phyloP scores from a whole-genome alignment of 2,888 invertebrate genomes.

The Clostera curtula region DNA sequence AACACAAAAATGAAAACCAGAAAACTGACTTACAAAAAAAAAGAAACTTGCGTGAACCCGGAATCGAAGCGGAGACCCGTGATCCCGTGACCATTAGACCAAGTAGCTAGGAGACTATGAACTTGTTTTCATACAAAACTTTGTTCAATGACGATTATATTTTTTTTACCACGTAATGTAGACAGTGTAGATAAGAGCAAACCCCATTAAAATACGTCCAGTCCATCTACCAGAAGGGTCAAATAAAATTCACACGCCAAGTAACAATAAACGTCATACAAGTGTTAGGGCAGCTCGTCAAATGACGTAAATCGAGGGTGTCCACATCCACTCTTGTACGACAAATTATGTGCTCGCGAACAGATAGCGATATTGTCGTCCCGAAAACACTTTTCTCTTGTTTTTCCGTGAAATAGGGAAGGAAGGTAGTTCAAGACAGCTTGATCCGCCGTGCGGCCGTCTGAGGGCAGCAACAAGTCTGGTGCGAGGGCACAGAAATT shows the following conservation, averaged over 20 bases:
- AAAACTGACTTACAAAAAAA: too few species aligned
- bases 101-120: too few species aligned
- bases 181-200: too few species aligned
- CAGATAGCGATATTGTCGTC: slow-evolving; percentile 58
- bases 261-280: slow-evolving; percentile 8
- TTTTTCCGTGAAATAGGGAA: slow-evolving; percentile 54
- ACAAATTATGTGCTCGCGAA: slow-evolving; percentile 59
- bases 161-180: too few species aligned
- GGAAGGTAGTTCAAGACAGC: slow-evolving; percentile 63
- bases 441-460: slow-evolving; percentile 56
- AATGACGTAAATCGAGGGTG: slow-evolving; percentile 33
- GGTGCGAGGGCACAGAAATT: slow-evolving; percentile 33
- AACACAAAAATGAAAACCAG: too few species aligned
- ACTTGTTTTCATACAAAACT: too few species aligned
- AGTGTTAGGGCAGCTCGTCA: slow-evolving; percentile 26
- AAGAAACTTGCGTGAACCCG: too few species aligned
- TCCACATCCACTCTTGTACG: slow-evolving; percentile 46
- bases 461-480: slow-evolving; percentile 64
- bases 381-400: slow-evolving; percentile 60
- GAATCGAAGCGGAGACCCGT: too few species aligned
- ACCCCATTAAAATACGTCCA: background rate
- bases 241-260: background rate
- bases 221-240: background rate
- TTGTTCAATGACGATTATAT: too few species aligned
- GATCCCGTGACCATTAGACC: too few species aligned